Evolutionary conservation across 2,888 invertebrate species (phyloP), one percentile per base, ranked within the genome.

Genomic region (Marasmarcha lunaedactyla): DNA sequence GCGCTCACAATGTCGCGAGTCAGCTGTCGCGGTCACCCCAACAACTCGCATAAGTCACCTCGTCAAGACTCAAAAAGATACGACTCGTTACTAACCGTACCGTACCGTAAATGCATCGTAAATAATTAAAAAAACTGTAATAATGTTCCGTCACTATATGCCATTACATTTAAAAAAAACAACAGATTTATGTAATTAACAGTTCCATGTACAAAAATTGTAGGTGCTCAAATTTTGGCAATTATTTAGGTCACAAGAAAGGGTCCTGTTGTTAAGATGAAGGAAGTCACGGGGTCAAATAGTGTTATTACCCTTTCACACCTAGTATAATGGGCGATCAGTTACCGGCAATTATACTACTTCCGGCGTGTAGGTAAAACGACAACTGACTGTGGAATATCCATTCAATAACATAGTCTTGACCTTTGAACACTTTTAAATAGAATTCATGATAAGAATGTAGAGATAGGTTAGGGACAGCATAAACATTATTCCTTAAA

Each of bases 241-340:
- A 41, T 38, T 42, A 38, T 36, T 30, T 13, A 37, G 38, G 40
- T 39, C 35, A 40, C 33, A 41, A 44, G 43, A 47, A 42, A 42
- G 36, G 40, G 42, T 41, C 35, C 11, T 9, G 9, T 37, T 42
- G 46, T 47, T 48, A 55, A 59, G 57, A 61, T 56, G 55, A 60
- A 64, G 59, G 57, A 63, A 66, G 60, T 61, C 59, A 56, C 62
- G 52, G 20, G 79, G 77, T 78, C 76, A 78, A 78, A 67, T 61
- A 63, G 67, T 76, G 77, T 71, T 77, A 71, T 77, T 79, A 77
- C 73, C 77, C 74, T 69, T 73, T 77, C 70, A 74, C 79, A 76
- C 79, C 71, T 74, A 61, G 51, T 48, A 68, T 68, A 70, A 67
- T 67, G 63, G 66, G 59, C 65, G 70, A 74, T 78, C 72, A 61